phyloP scores from a whole-genome alignment of 37 sponge, comb jelly and placozoan genomes.

The Haliclona indistincta region DNA sequence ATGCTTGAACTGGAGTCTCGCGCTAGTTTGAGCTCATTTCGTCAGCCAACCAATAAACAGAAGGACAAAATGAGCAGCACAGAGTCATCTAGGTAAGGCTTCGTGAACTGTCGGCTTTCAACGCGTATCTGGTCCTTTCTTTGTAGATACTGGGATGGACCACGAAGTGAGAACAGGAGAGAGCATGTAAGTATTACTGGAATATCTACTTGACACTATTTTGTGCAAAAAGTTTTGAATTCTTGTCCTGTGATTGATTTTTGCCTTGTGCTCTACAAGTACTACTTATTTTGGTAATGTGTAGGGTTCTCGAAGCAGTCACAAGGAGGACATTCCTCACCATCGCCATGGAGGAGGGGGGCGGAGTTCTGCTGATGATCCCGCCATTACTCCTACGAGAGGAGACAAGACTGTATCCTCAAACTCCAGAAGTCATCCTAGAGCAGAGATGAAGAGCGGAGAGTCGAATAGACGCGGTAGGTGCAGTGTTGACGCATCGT shows the following conservation, averaged over 20 bases:
- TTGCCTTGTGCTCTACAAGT: too few species aligned
- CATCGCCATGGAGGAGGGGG: slow-evolving; percentile 15
- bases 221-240: too few species aligned
- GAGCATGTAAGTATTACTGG: neutral
- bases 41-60: neutral
- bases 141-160: slow-evolving; percentile 1
- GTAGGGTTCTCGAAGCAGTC: too few species aligned
- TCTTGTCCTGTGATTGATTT: too few species aligned
- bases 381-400: slow-evolving; percentile 41
- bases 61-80: slow-evolving; percentile 19
- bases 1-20: slow-evolving; percentile 21
- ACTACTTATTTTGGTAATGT: too few species aligned
- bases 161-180: neutral
- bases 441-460: slow-evolving; percentile 42
- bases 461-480: neutral
- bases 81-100: slow-evolving; percentile 23
- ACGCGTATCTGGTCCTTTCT: neutral
- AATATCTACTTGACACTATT: too few species aligned
- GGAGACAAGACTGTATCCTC: slow-evolving; percentile 40
- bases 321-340: too few species aligned
- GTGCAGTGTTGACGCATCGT: neutral
- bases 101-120: neutral
- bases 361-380: slow-evolving; percentile 64
- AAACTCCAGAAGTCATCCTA: slow-evolving; percentile 63
- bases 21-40: slow-evolving; percentile 13